Evolutionary conservation across 2,888 invertebrate species (phyloP), one percentile per base, ranked within the genome.

Genomic region (Cataglyphis rosenhaueri): DNA sequence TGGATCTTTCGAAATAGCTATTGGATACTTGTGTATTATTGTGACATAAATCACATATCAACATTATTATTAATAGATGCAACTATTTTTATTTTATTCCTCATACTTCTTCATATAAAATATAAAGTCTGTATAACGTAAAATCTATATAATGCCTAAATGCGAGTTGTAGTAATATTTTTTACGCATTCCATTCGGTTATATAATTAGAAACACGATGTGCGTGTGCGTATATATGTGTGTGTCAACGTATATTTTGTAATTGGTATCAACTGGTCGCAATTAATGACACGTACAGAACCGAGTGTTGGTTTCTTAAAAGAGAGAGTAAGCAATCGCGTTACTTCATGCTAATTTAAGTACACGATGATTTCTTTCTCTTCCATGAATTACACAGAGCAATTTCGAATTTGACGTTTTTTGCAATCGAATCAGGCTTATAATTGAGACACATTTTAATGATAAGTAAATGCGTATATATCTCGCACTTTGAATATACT

Each of bases 211-310:
- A 44, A 32, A 57, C 21, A 52, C 38, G 41, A 15, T 35, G 38
- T 48, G 5, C 8, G 8, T 52, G 6, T 48, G 6, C 8, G 6
- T 52, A 52, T 48, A 18, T 52, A 15, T 52, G 8, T n/a, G 48
- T 52, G 52, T 44, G 4, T 9, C 25, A 48, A 29, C 41, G 6
- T 66, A 35, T 78, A 65, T 12, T 32, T 44, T 35, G 35, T 65
- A 65, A 79, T 76, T 81, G 79, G 12, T 64, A 38, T 81, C 76
- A 81, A 78, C 76, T 76, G 79, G 18, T 79, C 38, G 76, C 64
- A 75, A 81, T 75, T 75, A 73, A 64, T 70, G 61, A 73, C 76
- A 79, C 32, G 57, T 44, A 35, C 57, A 9, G 32, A 70, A 12
- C 35, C 59, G 5, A 71, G 66, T 59, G 59, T 59, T 21, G 59